Conservation (phyloP, 92 coral and sea anemone species). For the Zoanthus gigantus region DNA sequence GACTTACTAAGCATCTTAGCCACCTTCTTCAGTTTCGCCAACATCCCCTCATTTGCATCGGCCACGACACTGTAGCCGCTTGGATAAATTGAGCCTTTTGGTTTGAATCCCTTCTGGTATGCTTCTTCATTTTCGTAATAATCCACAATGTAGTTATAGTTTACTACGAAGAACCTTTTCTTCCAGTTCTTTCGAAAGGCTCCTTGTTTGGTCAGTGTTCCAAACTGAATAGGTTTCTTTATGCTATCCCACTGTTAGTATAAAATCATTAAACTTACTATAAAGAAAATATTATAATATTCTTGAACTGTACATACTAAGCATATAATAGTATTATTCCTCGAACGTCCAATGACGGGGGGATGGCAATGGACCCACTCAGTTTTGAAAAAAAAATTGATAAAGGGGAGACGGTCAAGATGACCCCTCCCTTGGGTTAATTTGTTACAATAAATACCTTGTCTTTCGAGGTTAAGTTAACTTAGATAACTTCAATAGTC, state of each 20-base stretch:
- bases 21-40: constrained; percentile 76
- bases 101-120: constrained; percentile 79
- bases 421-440: too few relatives aligned
- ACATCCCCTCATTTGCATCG: constrained; percentile 70
- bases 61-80: constrained; percentile 85
- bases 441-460: too few relatives aligned
- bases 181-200: constrained; percentile 97
- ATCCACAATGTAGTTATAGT: constrained; percentile 80
- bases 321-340: too few relatives aligned
- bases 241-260: constrained; percentile 57
- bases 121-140: constrained; percentile 97
- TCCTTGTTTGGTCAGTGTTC: constrained; percentile 88
- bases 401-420: too few relatives aligned
- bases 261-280: not conserved
- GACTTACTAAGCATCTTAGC: constrained; percentile 83
- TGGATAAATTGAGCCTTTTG: constrained; percentile 84
- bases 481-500: too few relatives aligned
- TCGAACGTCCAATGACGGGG: too few relatives aligned
- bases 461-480: too few relatives aligned
- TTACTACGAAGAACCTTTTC: constrained; percentile 86
- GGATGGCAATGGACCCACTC: too few relatives aligned
- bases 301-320: too few relatives aligned
- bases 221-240: constrained; percentile 81
- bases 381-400: too few relatives aligned
- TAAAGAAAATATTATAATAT: too few relatives aligned